Evolutionary conservation across 2,888 invertebrate species (phyloP).

Genomic region (Graphium colonna): DNA sequence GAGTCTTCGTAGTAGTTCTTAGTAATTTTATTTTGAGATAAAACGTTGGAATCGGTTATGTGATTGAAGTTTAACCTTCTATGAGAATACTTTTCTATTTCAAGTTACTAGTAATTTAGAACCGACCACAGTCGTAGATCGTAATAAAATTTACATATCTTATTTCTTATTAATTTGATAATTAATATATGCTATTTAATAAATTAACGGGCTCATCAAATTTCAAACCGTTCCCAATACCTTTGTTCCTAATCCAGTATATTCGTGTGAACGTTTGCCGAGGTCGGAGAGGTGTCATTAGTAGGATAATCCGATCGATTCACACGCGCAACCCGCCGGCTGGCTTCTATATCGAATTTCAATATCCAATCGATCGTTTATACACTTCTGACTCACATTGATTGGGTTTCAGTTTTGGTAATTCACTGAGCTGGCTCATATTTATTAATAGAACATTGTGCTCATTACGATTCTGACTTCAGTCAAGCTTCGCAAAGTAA

Average conservation of each 20-base stretch:
- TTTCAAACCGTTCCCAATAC: conserved; percentile 3
- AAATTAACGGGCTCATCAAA: conserved; percentile 3
- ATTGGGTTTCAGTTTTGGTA: conserved; percentile 27
- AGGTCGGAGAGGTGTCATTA: conserved; percentile 38
- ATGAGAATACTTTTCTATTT: too few relatives aligned
- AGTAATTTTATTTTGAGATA: too few relatives aligned
- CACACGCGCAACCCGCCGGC: conserved; percentile 31
- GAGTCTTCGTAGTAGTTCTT: too few relatives aligned
- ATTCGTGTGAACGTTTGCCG: conserved; percentile 31
- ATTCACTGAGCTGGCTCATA: neutral
- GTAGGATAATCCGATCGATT: conserved; percentile 46
- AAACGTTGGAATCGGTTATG: too few relatives aligned
- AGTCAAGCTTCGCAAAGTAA: too few relatives aligned
- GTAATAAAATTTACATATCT: too few relatives aligned
- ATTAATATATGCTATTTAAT: neutral
- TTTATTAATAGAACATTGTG: neutral
- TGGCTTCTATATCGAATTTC: conserved; percentile 45
- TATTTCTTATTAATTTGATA: neutral
- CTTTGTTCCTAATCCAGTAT: conserved; percentile 28
- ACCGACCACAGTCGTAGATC: too few relatives aligned
- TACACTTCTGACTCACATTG: conserved; percentile 35
- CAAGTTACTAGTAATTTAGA: too few relatives aligned
- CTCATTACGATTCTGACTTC: too few relatives aligned
- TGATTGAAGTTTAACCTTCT: too few relatives aligned
- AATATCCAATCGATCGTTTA: conserved; percentile 32